phyloP scores from a whole-genome alignment of 2,113 vertebrate genomes.

The Tautogolabrus adspersus region DNA sequence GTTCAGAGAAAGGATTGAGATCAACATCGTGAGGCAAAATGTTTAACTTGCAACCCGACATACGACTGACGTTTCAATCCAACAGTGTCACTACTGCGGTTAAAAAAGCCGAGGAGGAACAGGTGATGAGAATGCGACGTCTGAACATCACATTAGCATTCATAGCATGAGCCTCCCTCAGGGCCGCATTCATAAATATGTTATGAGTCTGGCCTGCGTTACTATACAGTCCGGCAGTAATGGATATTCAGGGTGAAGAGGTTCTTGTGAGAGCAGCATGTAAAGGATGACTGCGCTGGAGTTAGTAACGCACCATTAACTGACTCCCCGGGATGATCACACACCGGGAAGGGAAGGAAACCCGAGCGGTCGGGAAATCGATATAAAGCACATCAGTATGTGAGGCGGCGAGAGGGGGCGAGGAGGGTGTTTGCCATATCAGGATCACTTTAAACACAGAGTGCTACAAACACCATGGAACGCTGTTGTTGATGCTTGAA shows the following conservation, averaged over 20 bases:
- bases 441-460: constrained; percentile 34
- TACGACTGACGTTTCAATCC: background rate
- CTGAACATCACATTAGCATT: constrained; percentile 59
- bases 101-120: constrained; percentile 11
- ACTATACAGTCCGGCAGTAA: constrained; percentile 54
- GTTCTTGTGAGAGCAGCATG: constrained; percentile 67
- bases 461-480: constrained; percentile 33
- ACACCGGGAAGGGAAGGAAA: constrained; percentile 41
- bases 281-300: constrained; percentile 66
- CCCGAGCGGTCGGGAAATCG: constrained; percentile 45
- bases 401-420: background rate
- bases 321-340: constrained; percentile 50
- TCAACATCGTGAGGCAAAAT: background rate
- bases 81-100: background rate
- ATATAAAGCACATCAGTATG: constrained; percentile 55
- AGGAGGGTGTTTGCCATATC: constrained; percentile 25
- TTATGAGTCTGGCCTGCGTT: constrained; percentile 50
- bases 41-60: background rate
- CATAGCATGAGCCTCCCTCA: constrained; percentile 43
- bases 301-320: constrained; percentile 74
- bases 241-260: constrained; percentile 70
- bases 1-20: no score
- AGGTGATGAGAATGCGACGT: constrained; percentile 37
- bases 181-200: constrained; percentile 69
- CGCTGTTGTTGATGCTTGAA: background rate